A percentile compares a stretch with the other conserved stretches of the same genome.
Conservation (phyloP, 2,888 invertebrate species). For the Drosophila stalkeri region DNA sequence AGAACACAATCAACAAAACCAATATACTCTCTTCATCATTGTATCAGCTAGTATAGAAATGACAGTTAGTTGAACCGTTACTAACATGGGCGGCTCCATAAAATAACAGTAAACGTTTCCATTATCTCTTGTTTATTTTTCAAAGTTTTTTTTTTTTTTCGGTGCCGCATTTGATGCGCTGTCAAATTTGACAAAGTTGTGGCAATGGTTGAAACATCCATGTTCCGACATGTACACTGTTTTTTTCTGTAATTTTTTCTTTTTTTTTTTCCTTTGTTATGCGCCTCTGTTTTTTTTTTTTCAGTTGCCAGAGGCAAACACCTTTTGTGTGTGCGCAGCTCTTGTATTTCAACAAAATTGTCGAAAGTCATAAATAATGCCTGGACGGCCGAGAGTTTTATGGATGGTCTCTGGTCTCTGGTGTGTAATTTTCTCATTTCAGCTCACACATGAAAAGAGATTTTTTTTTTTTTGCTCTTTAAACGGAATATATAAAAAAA, state of each 20-base stretch:
- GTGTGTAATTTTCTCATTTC: conserved; percentile 55
- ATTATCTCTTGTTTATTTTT: conserved; percentile 23
- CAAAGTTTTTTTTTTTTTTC: conserved; percentile 2
- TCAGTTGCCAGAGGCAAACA: conserved; percentile 35
- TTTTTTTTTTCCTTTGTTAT: conserved; percentile 3
- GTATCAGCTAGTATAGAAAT: conserved; percentile 16
- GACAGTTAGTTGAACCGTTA: conserved; percentile 34
- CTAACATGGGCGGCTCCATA: neutral
- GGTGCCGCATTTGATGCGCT: conserved; percentile 48
- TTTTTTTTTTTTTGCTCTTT: conserved; percentile 1
- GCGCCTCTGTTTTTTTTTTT: conserved; percentile 23
- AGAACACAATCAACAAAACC: neutral
- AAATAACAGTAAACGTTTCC: conserved; percentile 18
- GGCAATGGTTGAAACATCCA: conserved; percentile 40
- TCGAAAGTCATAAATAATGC: conserved; percentile 69
- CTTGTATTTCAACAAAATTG: conserved; percentile 52
- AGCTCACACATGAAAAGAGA: conserved; percentile 33
- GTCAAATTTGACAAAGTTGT: conserved; percentile 63
- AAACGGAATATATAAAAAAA: conserved; percentile 7
- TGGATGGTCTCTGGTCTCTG: conserved; percentile 33
- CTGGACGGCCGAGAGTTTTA: conserved; percentile 4
- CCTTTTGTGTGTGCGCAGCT: conserved; percentile 11
- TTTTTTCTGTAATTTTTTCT: neutral
- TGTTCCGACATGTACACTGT: conserved; percentile 22
- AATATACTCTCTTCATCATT: neutral